A percentile compares a stretch with the other conserved stretches of the same genome.
Evolutionary conservation across 2,113 vertebrate species (phyloP).

Genomic region (Lepisosteus osseus): DNA sequence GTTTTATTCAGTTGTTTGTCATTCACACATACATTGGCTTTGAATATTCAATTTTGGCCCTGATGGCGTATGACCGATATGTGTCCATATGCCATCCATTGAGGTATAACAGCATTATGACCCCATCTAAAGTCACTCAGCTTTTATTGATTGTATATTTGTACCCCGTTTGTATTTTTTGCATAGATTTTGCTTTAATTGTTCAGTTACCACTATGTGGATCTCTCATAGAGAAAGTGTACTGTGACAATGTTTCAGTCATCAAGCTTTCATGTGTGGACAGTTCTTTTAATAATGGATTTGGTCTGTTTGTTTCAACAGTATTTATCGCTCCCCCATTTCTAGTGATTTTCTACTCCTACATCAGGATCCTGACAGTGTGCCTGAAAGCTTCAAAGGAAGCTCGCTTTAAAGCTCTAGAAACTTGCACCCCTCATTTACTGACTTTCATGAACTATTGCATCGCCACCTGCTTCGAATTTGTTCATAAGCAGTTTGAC

Average conservation of each 20-base stretch:
- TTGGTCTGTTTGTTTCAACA: slow-evolving; percentile 4
- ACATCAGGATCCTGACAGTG: not conserved
- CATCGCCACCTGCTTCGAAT: not conserved
- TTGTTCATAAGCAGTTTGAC: slow-evolving; percentile 1
- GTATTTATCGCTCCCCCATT: not conserved
- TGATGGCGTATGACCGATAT: slow-evolving; percentile 14
- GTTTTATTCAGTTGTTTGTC: slow-evolving; percentile 34
- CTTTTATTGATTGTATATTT: slow-evolving; percentile 29
- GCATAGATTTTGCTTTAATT: slow-evolving; percentile 15
- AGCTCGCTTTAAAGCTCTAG: not conserved
- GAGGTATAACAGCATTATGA: slow-evolving; percentile 36
- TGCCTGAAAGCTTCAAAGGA: not conserved
- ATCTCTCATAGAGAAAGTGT: slow-evolving; percentile 32
- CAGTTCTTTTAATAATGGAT: rapidly evolving
- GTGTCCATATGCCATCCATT: slow-evolving; percentile 7
- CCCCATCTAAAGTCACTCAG: slow-evolving; percentile 15
- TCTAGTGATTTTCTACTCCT: not conserved
- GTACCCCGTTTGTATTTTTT: slow-evolving; percentile 28
- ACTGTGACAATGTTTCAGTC: slow-evolving; percentile 25
- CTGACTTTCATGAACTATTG: slow-evolving; percentile 2
- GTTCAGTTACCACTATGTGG: not conserved
- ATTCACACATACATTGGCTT: slow-evolving; percentile 18
- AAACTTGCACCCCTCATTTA: slow-evolving; percentile 4
- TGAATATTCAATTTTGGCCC: slow-evolving; percentile 28
- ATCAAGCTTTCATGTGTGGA: slow-evolving; percentile 35